phyloP scores from a whole-genome alignment of 2,888 invertebrate genomes.

The Drosophila stalkeri region DNA sequence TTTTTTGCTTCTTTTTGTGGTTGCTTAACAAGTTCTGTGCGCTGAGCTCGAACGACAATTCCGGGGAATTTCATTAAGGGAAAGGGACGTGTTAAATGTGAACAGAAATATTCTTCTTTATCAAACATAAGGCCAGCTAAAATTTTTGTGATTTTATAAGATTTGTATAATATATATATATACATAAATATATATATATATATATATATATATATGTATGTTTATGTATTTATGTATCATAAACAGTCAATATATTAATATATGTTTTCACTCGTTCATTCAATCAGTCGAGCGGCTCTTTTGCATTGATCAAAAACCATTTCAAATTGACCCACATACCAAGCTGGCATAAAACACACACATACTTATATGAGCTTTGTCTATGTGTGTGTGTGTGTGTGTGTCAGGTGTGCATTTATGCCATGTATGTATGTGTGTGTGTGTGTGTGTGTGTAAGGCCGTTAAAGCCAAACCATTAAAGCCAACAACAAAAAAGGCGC shows the following conservation, averaged over 20 bases:
- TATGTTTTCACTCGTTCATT: slow-evolving; percentile 27
- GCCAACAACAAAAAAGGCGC: slow-evolving; percentile 55
- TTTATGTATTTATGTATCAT: neutral
- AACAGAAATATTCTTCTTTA: slow-evolving; percentile 12
- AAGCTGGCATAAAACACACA: slow-evolving; percentile 56
- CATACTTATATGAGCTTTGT: neutral
- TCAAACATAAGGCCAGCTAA: neutral
- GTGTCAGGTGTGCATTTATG: slow-evolving; percentile 61
- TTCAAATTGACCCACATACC: slow-evolving; percentile 81
- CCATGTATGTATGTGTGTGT: slow-evolving; percentile 11
- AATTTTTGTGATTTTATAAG: neutral
- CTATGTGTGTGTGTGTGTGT: slow-evolving; percentile 15
- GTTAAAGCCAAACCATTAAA: slow-evolving; percentile 47
- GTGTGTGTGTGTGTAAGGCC: slow-evolving; percentile 62
- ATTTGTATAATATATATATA: neutral
- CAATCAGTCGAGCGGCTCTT: slow-evolving; percentile 50
- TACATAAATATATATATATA: neutral
- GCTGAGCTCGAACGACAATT: slow-evolving; percentile 19
- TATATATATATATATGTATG: slow-evolving; percentile 2
- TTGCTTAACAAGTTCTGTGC: slow-evolving; percentile 54
- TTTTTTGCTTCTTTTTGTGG: neutral
- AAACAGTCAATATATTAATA: slow-evolving; percentile 21
- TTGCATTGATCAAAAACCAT: slow-evolving; percentile 70
- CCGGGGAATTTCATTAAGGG: slow-evolving; percentile 44
- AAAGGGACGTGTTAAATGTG: slow-evolving; percentile 28